Base-by-base conservation (phyloP, 2,797 vertebrate genomes). In the Pseudochaenichthys georgianus region DNA sequence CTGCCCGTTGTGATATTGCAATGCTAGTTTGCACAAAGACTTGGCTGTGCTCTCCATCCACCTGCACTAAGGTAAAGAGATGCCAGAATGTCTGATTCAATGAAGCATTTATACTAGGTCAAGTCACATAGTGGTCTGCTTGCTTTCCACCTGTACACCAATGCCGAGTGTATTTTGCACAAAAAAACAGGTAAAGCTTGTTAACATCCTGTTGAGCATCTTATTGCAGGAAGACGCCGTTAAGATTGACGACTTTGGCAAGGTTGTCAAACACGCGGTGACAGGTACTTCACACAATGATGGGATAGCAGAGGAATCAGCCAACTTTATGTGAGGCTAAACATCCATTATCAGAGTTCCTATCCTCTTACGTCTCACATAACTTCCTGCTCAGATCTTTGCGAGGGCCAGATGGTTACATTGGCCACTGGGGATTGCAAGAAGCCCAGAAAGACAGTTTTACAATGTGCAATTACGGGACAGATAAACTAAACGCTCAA, bases 401-500 rank as follows among this genome's bases (percentile, higher is more conserved):
- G 93, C 75, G 28, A 90, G 85, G 77, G 80, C 92, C 93, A 94
- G 93, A 94, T 94, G 92, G 92, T 85, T 91, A 87, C 91, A 88
- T 86, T 91, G 92, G 89, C 88, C 92, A 88, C 87, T 90, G 77
- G 92, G 90, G 89, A 94, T 88, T 83, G 72, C 78, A 82, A 88
- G 87, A 85, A 90, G 82, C 87, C 87, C 79, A 70, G 78, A 87
- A 88, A 92, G 86, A 91, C 84, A 84, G 86, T 93, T 93, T 93
- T 92, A 94, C 92, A 92, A 90, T 85, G 87, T 87, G 89, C 89
- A 94, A 93, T 93, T 93, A 94, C 46, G 51, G 82, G 67, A 87
- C 81, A 92, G 92, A 93, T 94, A 94, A 92, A 90, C 85, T 89
- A 88, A 91, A 88, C 77, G 77, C 79, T 92, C 88, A 92, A 93